phyloP scores from a whole-genome alignment of 2,797 vertebrate genomes.

The Phataginus tricuspis region DNA sequence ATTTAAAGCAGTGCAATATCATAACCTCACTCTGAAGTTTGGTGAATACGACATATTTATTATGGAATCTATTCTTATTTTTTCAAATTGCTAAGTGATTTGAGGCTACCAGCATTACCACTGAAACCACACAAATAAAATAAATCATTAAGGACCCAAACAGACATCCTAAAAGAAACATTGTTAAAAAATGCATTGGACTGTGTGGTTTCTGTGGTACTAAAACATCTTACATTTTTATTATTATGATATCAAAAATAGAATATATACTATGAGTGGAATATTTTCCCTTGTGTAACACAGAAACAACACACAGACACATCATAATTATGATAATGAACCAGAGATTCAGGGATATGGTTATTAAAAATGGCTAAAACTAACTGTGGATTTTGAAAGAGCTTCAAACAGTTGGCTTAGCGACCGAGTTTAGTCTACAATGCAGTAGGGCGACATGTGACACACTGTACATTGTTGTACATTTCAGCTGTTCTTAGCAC shows the following conservation, averaged over 20 bases:
- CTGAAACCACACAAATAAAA: neutral
- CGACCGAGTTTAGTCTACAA: constrained; percentile 1
- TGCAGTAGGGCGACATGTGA: neutral
- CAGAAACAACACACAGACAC: constrained; percentile 44
- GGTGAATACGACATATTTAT: neutral
- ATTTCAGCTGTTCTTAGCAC: constrained; percentile 81
- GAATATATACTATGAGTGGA: neutral
- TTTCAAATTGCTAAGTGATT: neutral
- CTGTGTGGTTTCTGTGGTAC: neutral
- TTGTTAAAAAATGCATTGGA: constrained; percentile 5
- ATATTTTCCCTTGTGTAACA: constrained; percentile 47
- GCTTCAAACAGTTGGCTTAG: neutral
- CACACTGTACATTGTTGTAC: neutral
- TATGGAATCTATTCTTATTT: neutral
- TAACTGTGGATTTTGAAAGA: constrained; percentile 21
- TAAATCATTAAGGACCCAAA: neutral
- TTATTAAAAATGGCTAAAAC: constrained; percentile 66
- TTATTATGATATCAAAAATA: neutral
- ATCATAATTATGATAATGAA: neutral
- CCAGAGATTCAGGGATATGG: neutral
- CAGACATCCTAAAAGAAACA: constrained; percentile 44
- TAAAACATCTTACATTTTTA: constrained; percentile 4
- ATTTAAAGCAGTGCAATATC: neutral
- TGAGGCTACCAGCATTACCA: neutral
- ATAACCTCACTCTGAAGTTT: neutral